A percentile compares a stretch with the other conserved stretches of the same genome.
phyloP scores from a whole-genome alignment of 2,797 vertebrate species.

The Scomberomorus guttatus region DNA sequence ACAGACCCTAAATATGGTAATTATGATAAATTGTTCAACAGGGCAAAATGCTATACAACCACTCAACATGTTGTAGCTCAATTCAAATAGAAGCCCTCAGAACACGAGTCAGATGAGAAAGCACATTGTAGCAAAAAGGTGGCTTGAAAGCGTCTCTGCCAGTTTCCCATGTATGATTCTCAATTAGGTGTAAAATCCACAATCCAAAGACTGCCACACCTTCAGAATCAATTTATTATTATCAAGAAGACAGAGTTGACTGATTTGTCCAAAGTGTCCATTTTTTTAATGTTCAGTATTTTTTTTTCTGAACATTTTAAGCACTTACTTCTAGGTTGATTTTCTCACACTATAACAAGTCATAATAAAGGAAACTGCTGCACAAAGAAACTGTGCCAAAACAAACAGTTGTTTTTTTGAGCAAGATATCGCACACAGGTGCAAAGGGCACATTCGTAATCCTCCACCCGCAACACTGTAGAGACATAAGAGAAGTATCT shows the following conservation, averaged over 20 bases:
- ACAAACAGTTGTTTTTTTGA: constrained; percentile 47
- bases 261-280: no score
- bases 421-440: constrained; percentile 34
- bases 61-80: constrained; percentile 30
- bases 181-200: constrained; percentile 24
- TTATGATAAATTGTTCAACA: background rate
- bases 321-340: no score
- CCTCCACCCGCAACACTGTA: constrained; percentile 3
- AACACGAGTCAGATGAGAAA: constrained; percentile 14
- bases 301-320: no score
- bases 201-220: constrained; percentile 41
- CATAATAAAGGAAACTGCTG: constrained; percentile 43
- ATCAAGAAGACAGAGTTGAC: no score
- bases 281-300: no score
- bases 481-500: constrained; percentile 5
- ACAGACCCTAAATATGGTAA: background rate
- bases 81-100: background rate
- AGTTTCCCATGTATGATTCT: constrained; percentile 8
- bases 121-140: constrained; percentile 16
- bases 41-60: background rate
- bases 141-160: constrained; percentile 4
- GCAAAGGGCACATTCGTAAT: constrained; percentile 26
- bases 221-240: constrained; percentile 35
- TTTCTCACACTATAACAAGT: constrained; percentile 13
- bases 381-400: constrained; percentile 48